Base-by-base conservation (phyloP, 2,113 vertebrate genomes). In the Anolis sagrei region DNA sequence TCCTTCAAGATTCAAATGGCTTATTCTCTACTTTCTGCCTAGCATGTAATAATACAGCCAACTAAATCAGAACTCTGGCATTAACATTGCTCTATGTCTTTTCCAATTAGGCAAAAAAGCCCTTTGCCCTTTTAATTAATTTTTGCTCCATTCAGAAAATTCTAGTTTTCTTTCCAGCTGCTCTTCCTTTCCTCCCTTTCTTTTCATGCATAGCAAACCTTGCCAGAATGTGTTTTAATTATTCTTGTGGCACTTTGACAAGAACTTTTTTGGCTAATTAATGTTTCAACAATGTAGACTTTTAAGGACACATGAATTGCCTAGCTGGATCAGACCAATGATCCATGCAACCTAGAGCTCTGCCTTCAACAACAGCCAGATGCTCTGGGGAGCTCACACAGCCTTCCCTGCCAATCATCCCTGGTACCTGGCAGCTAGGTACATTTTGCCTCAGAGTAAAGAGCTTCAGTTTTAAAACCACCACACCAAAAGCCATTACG, bases 251-350 rank as follows among this genome's bases (percentile, higher is more conserved):
- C 13, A 66, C 76, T 64, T 49, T 76, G 48, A 54, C 27, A 64
- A 91, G 69, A 1, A 75, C 76, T 88, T 87, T 44, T 83, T 7
- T 7, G 36, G 18, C 29, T 87, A 83, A 76, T 66, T 87, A 76
- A 70, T 86, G 2, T 29, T 69, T 54, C 32, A 11, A 75, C 88
- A 90, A 86, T 2, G 11, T 25, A 82, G 86, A 13, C n/a, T 7
- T n/a, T 79, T 29, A 58, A 61, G 51, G 78, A 61, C 36, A 73
- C 32, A 29, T 72, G 76, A 79, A 79, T 23, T 72, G 68, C 54
- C 32, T 25, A 54, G 32, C 49, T 61, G 54, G 34, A 44, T 44
- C 16, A 82, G 19, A 39, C 32, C 69, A 82, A 73, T 36, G 7
- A 44, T 36, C 32, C 58, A 62, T 85, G 34, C 62, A 73, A 72